Percentiles rank a stretch among this genome's conserved stretches.
These are phyloP conservation scores for Fringilla coelebs DNA, from an alignment of 2,797 vertebrate genomes.

Conservation along the genomic window DNA sequence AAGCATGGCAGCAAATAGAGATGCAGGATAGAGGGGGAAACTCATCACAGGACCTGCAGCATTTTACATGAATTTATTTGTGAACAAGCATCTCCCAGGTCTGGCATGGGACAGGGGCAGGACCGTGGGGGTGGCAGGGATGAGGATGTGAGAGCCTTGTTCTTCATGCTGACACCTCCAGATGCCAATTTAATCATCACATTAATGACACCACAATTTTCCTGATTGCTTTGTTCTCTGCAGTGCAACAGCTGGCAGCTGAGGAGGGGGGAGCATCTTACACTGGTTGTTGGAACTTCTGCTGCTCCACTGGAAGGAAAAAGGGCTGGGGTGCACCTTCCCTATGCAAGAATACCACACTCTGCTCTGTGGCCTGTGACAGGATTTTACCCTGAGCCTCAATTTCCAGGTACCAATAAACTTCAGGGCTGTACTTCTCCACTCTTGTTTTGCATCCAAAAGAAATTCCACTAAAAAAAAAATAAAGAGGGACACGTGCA, in stretches of 20 bases:
- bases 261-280: background rate
- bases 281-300: background rate
- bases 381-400: background rate
- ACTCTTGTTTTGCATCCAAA: background rate
- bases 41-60: background rate
- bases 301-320: background rate
- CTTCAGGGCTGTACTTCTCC: background rate
- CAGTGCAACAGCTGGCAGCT: background rate
- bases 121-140: background rate
- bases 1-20: background rate
- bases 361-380: background rate
- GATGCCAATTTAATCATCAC: background rate
- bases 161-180: background rate
- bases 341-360: background rate
- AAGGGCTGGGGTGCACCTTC: background rate
- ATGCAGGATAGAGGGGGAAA: background rate
- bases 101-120: background rate
- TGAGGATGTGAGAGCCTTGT: background rate
- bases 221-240: background rate
- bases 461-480: background rate
- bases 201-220: background rate
- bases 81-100: background rate
- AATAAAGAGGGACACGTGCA: rapidly evolving
- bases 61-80: background rate
- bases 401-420: background rate